Evolutionary conservation across 1,140 invertebrate species (phyloP), one percentile per base, ranked within the genome.

Genomic region (Sminthurinus signatus): DNA sequence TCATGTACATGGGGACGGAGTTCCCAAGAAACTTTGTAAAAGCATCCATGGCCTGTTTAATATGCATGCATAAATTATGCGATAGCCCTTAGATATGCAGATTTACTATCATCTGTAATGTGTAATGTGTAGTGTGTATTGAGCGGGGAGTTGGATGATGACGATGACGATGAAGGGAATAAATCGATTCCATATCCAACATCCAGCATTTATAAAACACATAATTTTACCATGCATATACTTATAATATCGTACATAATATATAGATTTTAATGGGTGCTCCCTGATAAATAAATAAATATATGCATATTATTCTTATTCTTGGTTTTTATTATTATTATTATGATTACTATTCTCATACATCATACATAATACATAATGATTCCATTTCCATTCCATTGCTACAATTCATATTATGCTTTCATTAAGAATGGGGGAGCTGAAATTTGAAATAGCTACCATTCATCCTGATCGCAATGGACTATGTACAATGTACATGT

Each of bases 31-130:
- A 57, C 39, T 62, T 55, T 51, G 23, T 59, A 25, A 25, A 52
- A 52, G 50, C 50, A 52, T n/a, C 29, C 2, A 12, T 54, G 27
- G 25, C 17, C 60, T 65, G 59, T 65, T 69, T 65, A 69, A 69
- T 62, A 69, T 69, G 62, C 67, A 62, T 59, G 67, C 60, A 69
- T 69, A 69, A 69, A 69, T 69, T 69, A 69, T 69, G 63, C 57
- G 39, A 32, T 36, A 65, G 32, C 58, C 63, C 62, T 69, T 69
- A 69, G 62, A 69, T 69, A 69, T 69, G 67, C 59, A 69, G 67
- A 69, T 69, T 69, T 56, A 4, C 46, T 64, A n/a, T n/a, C n/a
- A n/a, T n/a, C n/a, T n/a, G n/a, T n/a, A n/a, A n/a, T n/a, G n/a
- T n/a, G n/a, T n/a, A n/a, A 63, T 64, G 51, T 48, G 65, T 39